phyloP scores from a whole-genome alignment of 2,113 vertebrate genomes.

The Heteronetta atricapilla region DNA sequence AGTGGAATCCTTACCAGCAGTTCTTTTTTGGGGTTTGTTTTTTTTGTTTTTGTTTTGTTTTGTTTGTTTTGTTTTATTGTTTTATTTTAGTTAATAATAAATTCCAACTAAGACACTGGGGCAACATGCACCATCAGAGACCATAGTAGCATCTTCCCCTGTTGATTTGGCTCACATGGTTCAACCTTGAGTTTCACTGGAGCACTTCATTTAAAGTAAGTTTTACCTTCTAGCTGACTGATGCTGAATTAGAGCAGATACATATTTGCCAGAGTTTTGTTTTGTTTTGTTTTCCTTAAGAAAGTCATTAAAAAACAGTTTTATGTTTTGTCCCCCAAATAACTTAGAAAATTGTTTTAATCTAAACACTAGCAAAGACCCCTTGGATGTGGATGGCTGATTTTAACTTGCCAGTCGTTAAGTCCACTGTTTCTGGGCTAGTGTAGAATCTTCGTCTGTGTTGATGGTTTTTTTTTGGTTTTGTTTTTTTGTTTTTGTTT shows the following conservation, averaged over 20 bases:
- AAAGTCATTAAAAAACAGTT: constrained; percentile 56
- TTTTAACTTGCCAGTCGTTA: constrained; percentile 65
- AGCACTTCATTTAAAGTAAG: constrained; percentile 74
- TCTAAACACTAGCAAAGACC: constrained; percentile 79
- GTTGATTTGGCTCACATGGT: constrained; percentile 75
- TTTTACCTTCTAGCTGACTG: constrained; percentile 75
- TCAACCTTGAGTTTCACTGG: constrained; percentile 78
- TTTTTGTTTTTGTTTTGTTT: constrained; percentile 61
- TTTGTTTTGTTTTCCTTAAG: neutral
- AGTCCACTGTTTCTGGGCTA: constrained; percentile 74
- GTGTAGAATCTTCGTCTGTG: constrained; percentile 75
- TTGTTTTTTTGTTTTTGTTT: neutral
- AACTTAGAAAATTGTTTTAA: constrained; percentile 70
- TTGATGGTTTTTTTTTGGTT: constrained; percentile 52
- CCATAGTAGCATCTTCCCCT: constrained; percentile 72
- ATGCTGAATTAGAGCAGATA: constrained; percentile 72
- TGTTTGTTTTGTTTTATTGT: constrained; percentile 39
- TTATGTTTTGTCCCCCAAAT: constrained; percentile 73
- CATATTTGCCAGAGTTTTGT: constrained; percentile 67
- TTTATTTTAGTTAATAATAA: constrained; percentile 59
- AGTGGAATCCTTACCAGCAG: constrained; percentile 83
- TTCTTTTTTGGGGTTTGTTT: constrained; percentile 75
- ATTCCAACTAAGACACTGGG: constrained; percentile 73
- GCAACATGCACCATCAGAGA: constrained; percentile 71
- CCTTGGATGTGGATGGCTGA: constrained; percentile 66